phyloP scores from a whole-genome alignment of 2,797 vertebrate genomes.

The Margarornis squamiger region DNA sequence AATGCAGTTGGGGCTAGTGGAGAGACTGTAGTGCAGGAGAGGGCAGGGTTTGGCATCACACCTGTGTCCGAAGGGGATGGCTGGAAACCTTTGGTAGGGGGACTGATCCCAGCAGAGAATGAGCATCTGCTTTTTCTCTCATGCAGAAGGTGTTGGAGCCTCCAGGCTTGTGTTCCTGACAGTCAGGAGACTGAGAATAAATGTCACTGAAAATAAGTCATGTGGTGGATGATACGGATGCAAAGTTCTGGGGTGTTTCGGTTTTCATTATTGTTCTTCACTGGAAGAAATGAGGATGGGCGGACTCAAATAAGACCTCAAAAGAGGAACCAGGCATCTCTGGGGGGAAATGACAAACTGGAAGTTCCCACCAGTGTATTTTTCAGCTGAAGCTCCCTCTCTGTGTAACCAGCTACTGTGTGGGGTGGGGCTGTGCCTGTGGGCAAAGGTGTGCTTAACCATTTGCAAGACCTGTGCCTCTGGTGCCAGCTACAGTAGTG shows the following conservation, averaged over 20 bases:
- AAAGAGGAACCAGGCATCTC: background rate
- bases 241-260: background rate
- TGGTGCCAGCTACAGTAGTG: background rate
- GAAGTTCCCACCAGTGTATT: background rate
- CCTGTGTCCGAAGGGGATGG: background rate
- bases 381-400: background rate
- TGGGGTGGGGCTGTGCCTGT: background rate
- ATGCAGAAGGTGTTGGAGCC: background rate
- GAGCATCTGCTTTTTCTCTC: background rate
- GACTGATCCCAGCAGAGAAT: background rate
- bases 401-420: background rate
- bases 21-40: background rate
- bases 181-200: background rate
- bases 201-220: background rate
- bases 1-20: too few species aligned
- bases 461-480: background rate
- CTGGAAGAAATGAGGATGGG: background rate
- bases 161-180: background rate
- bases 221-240: background rate
- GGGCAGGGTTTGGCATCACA: background rate
- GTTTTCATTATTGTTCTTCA: background rate
- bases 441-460: fast-evolving
- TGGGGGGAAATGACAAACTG: background rate
- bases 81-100: background rate
- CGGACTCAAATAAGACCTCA: background rate